These are phyloP conservation scores for Noturus placidus DNA, from an alignment of 2,113 vertebrate genomes.

Conservation along the genomic window DNA sequence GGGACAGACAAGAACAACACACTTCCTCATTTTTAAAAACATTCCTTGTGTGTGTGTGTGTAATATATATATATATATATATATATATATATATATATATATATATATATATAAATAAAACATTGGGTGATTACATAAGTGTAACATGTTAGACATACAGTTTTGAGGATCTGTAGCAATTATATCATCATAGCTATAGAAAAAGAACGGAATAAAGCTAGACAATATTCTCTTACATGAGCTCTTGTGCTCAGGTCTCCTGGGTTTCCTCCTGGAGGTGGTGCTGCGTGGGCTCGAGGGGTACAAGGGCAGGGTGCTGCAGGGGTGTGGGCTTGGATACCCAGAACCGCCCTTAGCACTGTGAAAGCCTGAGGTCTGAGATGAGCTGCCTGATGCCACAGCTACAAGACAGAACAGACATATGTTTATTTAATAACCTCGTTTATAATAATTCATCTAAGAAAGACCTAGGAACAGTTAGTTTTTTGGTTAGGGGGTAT, in stretches of 20 bases:
- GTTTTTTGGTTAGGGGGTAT: background rate
- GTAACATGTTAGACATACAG: background rate
- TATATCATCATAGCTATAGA: no score
- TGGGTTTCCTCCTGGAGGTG: constrained; percentile 79
- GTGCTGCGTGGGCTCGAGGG: constrained; percentile 86
- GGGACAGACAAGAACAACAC: background rate
- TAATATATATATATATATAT: no score
- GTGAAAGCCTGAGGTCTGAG: constrained; percentile 82
- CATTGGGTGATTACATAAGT: background rate
- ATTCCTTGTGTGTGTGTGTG: background rate
- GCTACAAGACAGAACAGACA: constrained; percentile 70
- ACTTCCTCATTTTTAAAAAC: background rate
- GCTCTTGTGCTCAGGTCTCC: constrained; percentile 89
- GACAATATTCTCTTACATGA: constrained; percentile 77
- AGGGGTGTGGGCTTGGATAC: constrained; percentile 37
- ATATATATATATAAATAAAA: background rate
- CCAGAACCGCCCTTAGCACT: constrained; percentile 81
- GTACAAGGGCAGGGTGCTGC: constrained; percentile 66
- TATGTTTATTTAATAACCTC: background rate
- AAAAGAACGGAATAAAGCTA: background rate
- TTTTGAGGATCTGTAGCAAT: no score
- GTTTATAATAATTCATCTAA: no score
- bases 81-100: no score
- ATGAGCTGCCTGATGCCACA: constrained; percentile 83
- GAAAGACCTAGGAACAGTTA: no score